Evolutionary conservation across 2,888 invertebrate genomes (phyloP).

Genomic region (Sympetrum striolatum): DNA sequence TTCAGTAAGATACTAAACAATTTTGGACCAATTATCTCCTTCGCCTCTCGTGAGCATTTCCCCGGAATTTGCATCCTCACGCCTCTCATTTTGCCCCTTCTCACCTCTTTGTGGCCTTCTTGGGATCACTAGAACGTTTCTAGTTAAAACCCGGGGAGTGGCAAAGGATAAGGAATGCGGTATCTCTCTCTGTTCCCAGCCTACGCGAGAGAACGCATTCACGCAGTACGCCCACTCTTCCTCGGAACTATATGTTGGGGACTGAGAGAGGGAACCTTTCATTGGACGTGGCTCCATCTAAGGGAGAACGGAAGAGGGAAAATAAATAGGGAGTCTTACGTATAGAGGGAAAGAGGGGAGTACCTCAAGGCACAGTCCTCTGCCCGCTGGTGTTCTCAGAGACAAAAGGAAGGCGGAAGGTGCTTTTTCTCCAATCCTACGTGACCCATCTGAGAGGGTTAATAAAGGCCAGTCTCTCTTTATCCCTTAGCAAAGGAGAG

Average conservation of each 20-base stretch:
- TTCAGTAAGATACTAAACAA: too few species aligned
- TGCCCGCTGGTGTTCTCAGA: background rate
- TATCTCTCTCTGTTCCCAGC: background rate
- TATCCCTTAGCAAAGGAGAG: background rate
- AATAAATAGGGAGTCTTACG: background rate
- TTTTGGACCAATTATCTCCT: background rate
- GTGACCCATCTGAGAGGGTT: background rate
- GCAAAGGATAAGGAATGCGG: background rate
- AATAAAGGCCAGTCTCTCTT: background rate
- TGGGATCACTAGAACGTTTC: background rate
- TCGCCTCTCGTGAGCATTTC: background rate
- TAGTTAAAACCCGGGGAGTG: background rate
- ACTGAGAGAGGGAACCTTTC: background rate
- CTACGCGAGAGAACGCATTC: background rate
- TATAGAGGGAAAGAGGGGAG: background rate
- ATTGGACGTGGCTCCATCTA: slow-evolving; percentile 1
- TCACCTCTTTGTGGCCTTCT: background rate
- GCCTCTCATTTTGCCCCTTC: background rate
- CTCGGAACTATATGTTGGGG: background rate
- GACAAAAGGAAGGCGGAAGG: background rate
- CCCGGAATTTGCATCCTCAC: background rate
- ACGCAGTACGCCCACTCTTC: background rate
- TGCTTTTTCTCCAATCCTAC: background rate
- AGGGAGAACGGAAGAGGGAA: background rate
- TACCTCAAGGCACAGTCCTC: slow-evolving; percentile 24